Evolutionary conservation across 92 coral and sea anemone genomes (phyloP).

Genomic region (Porites rus): DNA sequence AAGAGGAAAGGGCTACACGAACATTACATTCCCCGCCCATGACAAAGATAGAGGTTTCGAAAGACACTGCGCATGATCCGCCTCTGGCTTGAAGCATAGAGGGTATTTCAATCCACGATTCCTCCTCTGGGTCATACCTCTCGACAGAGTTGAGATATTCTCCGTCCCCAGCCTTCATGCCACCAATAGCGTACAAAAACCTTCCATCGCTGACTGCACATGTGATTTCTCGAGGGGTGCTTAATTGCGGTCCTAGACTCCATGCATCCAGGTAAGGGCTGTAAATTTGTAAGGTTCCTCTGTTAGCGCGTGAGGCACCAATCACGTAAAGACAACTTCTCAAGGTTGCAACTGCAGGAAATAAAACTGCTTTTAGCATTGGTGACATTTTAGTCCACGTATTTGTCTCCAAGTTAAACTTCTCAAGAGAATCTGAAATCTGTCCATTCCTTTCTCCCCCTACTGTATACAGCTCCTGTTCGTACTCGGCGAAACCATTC

Average conservation of each 20-base stretch:
- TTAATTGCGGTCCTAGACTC: constrained; percentile 75
- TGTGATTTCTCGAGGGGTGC: constrained; percentile 82
- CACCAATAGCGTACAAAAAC: constrained; percentile 88
- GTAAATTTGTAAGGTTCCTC: constrained; percentile 84
- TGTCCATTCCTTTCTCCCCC: constrained; percentile 88
- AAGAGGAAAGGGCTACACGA: constrained; percentile 72
- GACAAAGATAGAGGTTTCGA: constrained; percentile 72
- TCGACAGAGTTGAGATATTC: constrained; percentile 84
- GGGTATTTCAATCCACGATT: constrained; percentile 75
- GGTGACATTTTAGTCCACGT: constrained; percentile 67
- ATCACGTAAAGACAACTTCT: constrained; percentile 74
- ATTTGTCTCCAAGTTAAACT: constrained; percentile 59
- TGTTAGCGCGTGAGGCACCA: constrained; percentile 84
- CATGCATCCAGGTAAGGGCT: constrained; percentile 69
- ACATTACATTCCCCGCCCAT: constrained; percentile 88
- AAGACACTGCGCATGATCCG: constrained; percentile 79
- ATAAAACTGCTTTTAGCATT: constrained; percentile 57
- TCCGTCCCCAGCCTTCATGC: constrained; percentile 77
- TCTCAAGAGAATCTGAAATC: constrained; percentile 73
- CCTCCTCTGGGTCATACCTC: constrained; percentile 80
- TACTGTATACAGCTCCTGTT: constrained; percentile 62
- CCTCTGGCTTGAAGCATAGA: constrained; percentile 81
- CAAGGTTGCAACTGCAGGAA: constrained; percentile 76
- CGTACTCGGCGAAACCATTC: constrained; percentile 76
- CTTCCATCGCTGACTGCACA: constrained; percentile 81